Conservation (phyloP, 2,113 vertebrate species). For the Ophthalmolycus amberensis region DNA sequence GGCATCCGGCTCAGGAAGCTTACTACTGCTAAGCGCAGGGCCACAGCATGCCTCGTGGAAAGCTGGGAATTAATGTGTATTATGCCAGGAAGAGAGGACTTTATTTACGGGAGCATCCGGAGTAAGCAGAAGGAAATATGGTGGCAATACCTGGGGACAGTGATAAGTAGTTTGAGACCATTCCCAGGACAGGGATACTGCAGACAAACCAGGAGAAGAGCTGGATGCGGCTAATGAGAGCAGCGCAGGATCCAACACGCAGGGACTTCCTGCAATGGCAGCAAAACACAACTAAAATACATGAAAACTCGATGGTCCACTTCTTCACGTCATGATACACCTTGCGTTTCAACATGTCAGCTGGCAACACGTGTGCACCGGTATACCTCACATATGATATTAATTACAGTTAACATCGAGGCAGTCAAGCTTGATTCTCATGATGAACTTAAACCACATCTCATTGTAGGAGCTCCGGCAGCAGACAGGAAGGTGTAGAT, state of each 20-base stretch:
- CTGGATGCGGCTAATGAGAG: conserved; percentile 68
- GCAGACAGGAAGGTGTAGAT: conserved; percentile 2
- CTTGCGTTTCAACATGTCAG: conserved; percentile 5
- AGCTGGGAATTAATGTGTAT: conserved; percentile 77
- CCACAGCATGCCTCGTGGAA: conserved; percentile 70
- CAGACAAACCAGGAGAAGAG: conserved; percentile 46
- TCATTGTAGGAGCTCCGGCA: conserved; percentile 19
- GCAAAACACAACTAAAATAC: conserved; percentile 48
- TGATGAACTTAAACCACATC: conserved; percentile 38
- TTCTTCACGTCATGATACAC: conserved; percentile 22
- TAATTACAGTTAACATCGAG: conserved; percentile 70
- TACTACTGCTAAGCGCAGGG: conserved; percentile 42
- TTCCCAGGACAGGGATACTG: conserved; percentile 66
- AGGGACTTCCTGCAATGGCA: conserved; percentile 32
- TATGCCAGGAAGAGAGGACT: conserved; percentile 76
- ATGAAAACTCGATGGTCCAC: conserved; percentile 51
- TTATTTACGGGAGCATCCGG: conserved; percentile 79
- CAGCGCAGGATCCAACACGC: conserved; percentile 13
- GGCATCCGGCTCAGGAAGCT: conserved; percentile 76
- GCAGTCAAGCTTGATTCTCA: conserved; percentile 53
- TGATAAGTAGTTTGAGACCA: conserved; percentile 58
- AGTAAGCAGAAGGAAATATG: conserved; percentile 75
- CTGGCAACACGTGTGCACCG: conserved; percentile 4
- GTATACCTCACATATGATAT: conserved; percentile 53
- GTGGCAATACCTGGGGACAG: conserved; percentile 75